These are phyloP conservation scores for Pecten maximus DNA, from an alignment of 2,888 invertebrate species.

Conservation along the genomic window DNA sequence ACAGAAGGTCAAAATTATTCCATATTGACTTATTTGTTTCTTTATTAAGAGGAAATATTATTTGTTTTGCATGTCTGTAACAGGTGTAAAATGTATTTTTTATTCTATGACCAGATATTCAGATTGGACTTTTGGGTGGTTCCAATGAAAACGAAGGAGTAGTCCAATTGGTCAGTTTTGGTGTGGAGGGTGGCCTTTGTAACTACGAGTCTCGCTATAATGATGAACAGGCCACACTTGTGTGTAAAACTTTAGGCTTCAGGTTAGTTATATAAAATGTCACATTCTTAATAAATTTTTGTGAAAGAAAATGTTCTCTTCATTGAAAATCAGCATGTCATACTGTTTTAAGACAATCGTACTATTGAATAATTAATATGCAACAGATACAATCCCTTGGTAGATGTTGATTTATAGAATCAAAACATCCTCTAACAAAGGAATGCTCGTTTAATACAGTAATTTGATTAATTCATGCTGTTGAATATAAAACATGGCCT, in stretches of 20 bases:
- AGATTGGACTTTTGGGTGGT: neutral
- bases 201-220: neutral
- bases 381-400: too few relatives aligned
- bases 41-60: neutral
- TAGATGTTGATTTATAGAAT: too few relatives aligned
- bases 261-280: neutral
- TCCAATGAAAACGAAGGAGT: neutral
- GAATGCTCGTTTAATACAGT: too few relatives aligned
- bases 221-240: neutral
- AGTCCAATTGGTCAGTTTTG: neutral
- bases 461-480: too few relatives aligned
- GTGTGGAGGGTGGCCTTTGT: neutral
- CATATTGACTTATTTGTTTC: neutral
- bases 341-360: too few relatives aligned
- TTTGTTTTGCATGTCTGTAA: too few relatives aligned
- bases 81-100: neutral
- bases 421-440: too few relatives aligned
- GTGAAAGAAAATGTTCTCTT: too few relatives aligned
- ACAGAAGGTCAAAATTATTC: neutral
- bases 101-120: neutral
- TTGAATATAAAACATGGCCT: neutral
- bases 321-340: too few relatives aligned
- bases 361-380: too few relatives aligned
- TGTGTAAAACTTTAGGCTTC: slow-evolving; percentile 6
- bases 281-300: too few relatives aligned